Conservation (phyloP, 2,888 invertebrate species). For the Coecobrya sp. region DNA sequence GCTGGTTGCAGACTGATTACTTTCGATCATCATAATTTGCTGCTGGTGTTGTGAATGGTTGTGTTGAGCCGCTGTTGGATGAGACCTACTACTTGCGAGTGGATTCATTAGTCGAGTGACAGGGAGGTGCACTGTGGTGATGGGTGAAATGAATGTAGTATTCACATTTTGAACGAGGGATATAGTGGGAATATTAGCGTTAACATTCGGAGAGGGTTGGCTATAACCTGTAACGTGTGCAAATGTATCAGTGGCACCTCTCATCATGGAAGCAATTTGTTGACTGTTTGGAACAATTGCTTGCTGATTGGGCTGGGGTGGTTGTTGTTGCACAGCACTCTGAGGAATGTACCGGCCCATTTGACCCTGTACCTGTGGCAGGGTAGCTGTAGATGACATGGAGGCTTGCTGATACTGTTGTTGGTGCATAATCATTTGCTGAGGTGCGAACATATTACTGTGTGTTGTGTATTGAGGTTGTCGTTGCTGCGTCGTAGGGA, state of each 20-base stretch:
- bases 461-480: too few relatives aligned
- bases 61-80: not conserved
- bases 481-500: too few relatives aligned
- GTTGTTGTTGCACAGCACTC: not conserved
- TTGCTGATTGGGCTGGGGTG: not conserved
- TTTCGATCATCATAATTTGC: not conserved
- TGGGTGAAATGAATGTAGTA: not conserved
- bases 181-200: not conserved
- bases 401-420: not conserved
- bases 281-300: not conserved
- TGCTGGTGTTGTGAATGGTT: too few relatives aligned
- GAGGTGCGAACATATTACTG: not conserved
- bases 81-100: not conserved
- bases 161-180: not conserved
- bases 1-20: not conserved
- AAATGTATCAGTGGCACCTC: not conserved
- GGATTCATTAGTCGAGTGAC: conserved; percentile 38
- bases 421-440: not conserved
- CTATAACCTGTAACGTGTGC: not conserved
- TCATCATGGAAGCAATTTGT: not conserved
- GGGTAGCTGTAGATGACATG: not conserved
- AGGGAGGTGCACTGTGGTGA: conserved; percentile 5
- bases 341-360: not conserved
- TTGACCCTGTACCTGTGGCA: not conserved
- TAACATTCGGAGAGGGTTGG: not conserved